These are phyloP conservation scores for Ascidia mentula DNA, from an alignment of 23 tunicate genomes.

Conservation along the genomic window DNA sequence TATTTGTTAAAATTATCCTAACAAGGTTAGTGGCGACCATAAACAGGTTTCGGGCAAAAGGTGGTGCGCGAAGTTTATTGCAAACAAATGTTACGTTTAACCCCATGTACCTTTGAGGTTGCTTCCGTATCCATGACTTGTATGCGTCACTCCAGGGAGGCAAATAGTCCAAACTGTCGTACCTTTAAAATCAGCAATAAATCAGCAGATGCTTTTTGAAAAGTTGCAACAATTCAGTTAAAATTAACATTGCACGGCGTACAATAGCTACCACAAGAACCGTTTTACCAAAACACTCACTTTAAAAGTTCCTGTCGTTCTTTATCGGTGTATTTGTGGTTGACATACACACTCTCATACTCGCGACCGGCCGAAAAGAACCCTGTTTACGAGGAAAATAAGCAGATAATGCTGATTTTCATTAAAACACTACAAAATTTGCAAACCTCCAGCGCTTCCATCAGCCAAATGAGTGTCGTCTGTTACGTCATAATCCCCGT, in stretches of 20 bases:
- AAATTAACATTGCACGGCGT: too few species aligned
- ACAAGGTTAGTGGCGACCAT: too few species aligned
- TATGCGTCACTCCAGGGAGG: constrained; percentile 96
- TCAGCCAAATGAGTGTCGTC: constrained; percentile 68
- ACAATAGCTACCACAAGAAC: too few species aligned
- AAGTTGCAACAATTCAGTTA: too few species aligned
- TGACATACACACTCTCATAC: constrained; percentile 87
- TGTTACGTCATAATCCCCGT: constrained; percentile 45
- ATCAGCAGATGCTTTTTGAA: too few species aligned
- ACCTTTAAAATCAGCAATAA: constrained; percentile 57
- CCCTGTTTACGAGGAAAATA: constrained; percentile 56
- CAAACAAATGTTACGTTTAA: neutral
- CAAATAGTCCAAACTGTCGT: constrained; percentile 89
- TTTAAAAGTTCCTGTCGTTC: constrained; percentile 85
- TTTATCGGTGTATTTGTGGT: constrained; percentile 93
- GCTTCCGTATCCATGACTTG: constrained; percentile 76
- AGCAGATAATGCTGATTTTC: neutral
- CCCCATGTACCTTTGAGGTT: constrained; percentile 70
- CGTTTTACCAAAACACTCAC: too few species aligned
- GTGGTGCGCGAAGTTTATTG: too few species aligned
- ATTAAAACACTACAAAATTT: neutral
- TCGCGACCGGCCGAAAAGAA: constrained; percentile 90
- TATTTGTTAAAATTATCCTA: too few species aligned
- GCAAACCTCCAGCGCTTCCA: constrained; percentile 8
- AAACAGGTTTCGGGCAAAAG: too few species aligned